These are phyloP conservation scores for Parochlus steinenii DNA, from an alignment of 2,888 invertebrate genomes.

Conservation along the genomic window DNA sequence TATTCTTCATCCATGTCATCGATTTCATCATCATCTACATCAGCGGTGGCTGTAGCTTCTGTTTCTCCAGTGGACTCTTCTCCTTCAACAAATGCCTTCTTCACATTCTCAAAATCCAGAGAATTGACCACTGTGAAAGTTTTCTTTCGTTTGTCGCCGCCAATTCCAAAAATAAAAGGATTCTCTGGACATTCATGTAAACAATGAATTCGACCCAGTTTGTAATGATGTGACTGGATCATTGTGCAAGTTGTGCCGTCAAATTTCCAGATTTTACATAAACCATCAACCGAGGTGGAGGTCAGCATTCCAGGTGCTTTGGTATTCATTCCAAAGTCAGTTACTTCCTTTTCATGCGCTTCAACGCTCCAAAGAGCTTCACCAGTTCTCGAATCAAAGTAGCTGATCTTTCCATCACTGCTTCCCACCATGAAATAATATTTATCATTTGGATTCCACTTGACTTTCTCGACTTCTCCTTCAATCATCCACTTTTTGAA, in stretches of 20 bases:
- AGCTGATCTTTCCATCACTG: slow-evolving; percentile 48
- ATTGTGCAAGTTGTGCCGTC: slow-evolving; percentile 15
- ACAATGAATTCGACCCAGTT: slow-evolving; percentile 57
- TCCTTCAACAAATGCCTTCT: background rate
- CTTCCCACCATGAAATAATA: slow-evolving; percentile 52
- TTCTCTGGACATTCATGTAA: slow-evolving; percentile 64
- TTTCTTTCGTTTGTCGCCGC: slow-evolving; percentile 68
- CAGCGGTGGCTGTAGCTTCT: background rate
- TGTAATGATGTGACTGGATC: slow-evolving; percentile 31
- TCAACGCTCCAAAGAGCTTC: slow-evolving; percentile 51
- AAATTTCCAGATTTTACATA: slow-evolving; percentile 76
- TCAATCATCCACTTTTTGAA: slow-evolving; percentile 46
- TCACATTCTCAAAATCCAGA: slow-evolving; percentile 7
- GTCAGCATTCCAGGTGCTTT: slow-evolving; percentile 58
- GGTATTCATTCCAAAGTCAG: slow-evolving; percentile 59
- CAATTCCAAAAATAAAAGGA: slow-evolving; percentile 62
- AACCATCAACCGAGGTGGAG: slow-evolving; percentile 62
- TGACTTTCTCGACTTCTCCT: slow-evolving; percentile 72
- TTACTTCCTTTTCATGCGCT: slow-evolving; percentile 72
- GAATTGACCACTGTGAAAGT: slow-evolving; percentile 41
- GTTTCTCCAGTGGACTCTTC: background rate
- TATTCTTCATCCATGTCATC: background rate
- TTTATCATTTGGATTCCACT: slow-evolving; percentile 69
- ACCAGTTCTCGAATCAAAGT: slow-evolving; percentile 53
- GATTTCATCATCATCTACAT: slow-evolving; percentile 1